These are phyloP conservation scores for Chelonus formosanus DNA, from an alignment of 2,888 invertebrate genomes.

Conservation along the genomic window DNA sequence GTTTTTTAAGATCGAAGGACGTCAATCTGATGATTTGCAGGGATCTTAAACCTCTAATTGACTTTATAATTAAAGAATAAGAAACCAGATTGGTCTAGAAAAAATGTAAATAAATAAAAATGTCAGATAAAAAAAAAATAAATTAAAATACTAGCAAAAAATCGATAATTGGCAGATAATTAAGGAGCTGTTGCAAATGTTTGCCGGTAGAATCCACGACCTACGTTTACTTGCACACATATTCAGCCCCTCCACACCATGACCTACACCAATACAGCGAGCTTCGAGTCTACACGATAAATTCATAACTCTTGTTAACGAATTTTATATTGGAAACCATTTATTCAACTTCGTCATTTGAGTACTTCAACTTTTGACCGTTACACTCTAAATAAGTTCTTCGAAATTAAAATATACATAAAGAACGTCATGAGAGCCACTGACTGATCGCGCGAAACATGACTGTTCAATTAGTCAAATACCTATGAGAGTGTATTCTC, in stretches of 20 bases:
- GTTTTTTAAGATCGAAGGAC: neutral
- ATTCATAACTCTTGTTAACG: constrained; percentile 30
- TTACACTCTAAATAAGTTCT: too few species aligned
- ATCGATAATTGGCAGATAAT: neutral
- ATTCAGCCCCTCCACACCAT: constrained; percentile 18
- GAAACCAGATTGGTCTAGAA: too few species aligned
- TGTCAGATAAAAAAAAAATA: neutral
- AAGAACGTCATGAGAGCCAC: constrained; percentile 7
- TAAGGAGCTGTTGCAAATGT: too few species aligned
- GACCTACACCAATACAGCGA: constrained; percentile 33
- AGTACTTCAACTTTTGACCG: too few species aligned
- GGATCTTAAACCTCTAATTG: too few species aligned
- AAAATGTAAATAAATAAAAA: too few species aligned
- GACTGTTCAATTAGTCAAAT: constrained; percentile 41
- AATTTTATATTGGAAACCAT: too few species aligned
- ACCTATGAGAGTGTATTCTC: constrained; percentile 22
- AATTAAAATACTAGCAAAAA: too few species aligned
- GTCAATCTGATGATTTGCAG: too few species aligned
- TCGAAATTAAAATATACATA: too few species aligned
- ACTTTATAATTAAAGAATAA: too few species aligned
- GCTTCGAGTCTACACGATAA: constrained; percentile 31
- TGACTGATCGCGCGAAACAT: constrained; percentile 30
- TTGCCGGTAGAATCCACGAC: constrained; percentile 33
- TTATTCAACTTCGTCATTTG: too few species aligned
- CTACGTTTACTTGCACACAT: constrained; percentile 27